Conservation (phyloP, 2,113 vertebrate genomes). For the Periophthalmus modestus region DNA sequence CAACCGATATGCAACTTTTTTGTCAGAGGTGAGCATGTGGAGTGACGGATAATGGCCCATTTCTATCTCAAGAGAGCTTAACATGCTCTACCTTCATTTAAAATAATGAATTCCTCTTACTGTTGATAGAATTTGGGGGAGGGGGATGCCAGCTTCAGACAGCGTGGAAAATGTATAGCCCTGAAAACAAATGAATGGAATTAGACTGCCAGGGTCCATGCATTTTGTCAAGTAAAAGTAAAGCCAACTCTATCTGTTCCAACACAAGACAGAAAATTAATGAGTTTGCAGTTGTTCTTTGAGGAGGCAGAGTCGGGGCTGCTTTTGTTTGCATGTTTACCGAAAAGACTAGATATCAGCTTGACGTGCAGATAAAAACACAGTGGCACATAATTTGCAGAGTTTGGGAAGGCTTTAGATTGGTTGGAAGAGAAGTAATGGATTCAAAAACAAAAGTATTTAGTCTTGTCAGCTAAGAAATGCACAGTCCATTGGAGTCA, state of each 20-base stretch:
- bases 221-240: slow-evolving; percentile 5
- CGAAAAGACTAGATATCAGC: slow-evolving; percentile 23
- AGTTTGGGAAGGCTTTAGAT: slow-evolving; percentile 26
- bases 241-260: slow-evolving; percentile 9
- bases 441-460: slow-evolving; percentile 33
- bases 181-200: slow-evolving; percentile 29
- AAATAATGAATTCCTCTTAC: slow-evolving; percentile 21
- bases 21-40: slow-evolving; percentile 26
- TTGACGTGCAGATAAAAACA: slow-evolving; percentile 49
- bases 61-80: slow-evolving; percentile 27
- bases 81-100: slow-evolving; percentile 27
- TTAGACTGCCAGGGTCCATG: not conserved
- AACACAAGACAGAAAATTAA: slow-evolving; percentile 32
- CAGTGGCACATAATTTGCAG: slow-evolving; percentile 27
- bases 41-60: slow-evolving; percentile 39
- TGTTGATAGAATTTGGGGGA: slow-evolving; percentile 19
- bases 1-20: slow-evolving; percentile 47
- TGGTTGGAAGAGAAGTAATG: slow-evolving; percentile 30
- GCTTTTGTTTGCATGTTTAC: slow-evolving; percentile 51
- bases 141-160: slow-evolving; percentile 20
- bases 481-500: slow-evolving; percentile 18
- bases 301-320: slow-evolving; percentile 20
- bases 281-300: slow-evolving; percentile 29
- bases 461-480: slow-evolving; percentile 13
- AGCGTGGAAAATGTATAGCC: slow-evolving; percentile 25